These are phyloP conservation scores for Brachirus orientalis DNA, from an alignment of 2,113 vertebrate species.

Conservation along the genomic window DNA sequence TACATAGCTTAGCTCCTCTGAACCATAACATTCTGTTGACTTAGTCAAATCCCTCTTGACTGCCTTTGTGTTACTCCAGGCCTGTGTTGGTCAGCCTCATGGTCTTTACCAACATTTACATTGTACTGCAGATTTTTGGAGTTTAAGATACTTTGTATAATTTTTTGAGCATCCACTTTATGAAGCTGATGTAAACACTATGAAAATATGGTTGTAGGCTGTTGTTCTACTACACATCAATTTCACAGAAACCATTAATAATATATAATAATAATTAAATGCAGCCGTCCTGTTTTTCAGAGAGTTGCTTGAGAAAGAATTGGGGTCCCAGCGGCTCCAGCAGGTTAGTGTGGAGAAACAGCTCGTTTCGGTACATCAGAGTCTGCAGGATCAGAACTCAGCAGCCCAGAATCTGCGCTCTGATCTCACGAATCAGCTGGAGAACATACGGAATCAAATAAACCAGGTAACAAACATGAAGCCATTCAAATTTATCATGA, in stretches of 20 bases:
- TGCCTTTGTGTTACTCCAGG: constrained; percentile 21
- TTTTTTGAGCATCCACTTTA: no score
- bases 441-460: constrained; percentile 46
- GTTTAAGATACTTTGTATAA: no score
- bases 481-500: no score
- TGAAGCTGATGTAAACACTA: no score
- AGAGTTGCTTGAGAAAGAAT: constrained; percentile 43
- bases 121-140: no score
- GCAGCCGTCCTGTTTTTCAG: constrained; percentile 59
- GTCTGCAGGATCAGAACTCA: constrained; percentile 44
- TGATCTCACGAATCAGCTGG: constrained; percentile 45
- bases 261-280: neutral
- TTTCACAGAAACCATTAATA: no score
- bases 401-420: constrained; percentile 24
- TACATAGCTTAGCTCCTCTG: constrained; percentile 66
- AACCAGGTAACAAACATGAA: constrained; percentile 36
- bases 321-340: constrained; percentile 25
- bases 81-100: no score
- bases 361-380: constrained; percentile 39
- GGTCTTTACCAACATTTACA: no score
- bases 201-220: no score
- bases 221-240: no score
- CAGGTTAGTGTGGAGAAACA: constrained; percentile 57
- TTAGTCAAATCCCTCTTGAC: constrained; percentile 61
- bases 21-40: constrained; percentile 65